Base-by-base conservation (phyloP, 2,113 vertebrate genomes). In the Eleginops maclovinus region DNA sequence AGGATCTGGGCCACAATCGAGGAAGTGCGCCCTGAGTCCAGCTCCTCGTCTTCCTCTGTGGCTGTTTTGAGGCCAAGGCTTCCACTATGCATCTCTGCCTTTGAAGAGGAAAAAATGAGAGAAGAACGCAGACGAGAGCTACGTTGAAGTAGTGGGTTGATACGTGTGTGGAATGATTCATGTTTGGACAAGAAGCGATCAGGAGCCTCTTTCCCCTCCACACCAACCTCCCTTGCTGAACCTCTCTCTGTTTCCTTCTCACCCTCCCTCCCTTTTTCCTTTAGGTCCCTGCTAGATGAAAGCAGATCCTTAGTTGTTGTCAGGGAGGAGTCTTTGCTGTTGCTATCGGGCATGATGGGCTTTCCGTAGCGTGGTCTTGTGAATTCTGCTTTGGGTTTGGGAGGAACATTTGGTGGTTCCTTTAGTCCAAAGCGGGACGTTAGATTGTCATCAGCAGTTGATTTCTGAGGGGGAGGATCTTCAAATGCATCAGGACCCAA, bases 51-150 rank as follows among this genome's bases (percentile, higher is more conserved):
- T 49, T 90, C 43, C 31, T 94, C 91, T 0, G 91, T 83, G 4
- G 91, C 92, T 60, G 86, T 22, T 66, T 77, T 88, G 16, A 93
- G 64, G 60, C 91, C 92, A 14, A 92, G 66, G 64, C 86, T 84
- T 21, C 93, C 78, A 14, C 88, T 95, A 4, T 95, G 92, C 31
- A 96, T 95, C 82, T 99, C 98, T 1, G 94, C 82, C 78, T 97
- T 98, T 6, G 98, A 96, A 15, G 97, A 95, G 17, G 96, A 96
- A 67, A 99, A 99, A 83, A 99, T 99, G 21, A 99, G 96, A 0
- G 98, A 99, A n/a, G 97, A 99, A 40, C 98, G 95, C 47, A 99
- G 93, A 47, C 98, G 93, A 0, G 98, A 99, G 88, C 95, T 98
- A 64, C 98, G 96, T 87, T 99, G 98, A 61, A 99, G 95, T 67